A percentile compares a stretch with the other conserved stretches of the same genome.
Conservation (phyloP, 92 coral and sea anemone species). For the Ricordea florida region DNA sequence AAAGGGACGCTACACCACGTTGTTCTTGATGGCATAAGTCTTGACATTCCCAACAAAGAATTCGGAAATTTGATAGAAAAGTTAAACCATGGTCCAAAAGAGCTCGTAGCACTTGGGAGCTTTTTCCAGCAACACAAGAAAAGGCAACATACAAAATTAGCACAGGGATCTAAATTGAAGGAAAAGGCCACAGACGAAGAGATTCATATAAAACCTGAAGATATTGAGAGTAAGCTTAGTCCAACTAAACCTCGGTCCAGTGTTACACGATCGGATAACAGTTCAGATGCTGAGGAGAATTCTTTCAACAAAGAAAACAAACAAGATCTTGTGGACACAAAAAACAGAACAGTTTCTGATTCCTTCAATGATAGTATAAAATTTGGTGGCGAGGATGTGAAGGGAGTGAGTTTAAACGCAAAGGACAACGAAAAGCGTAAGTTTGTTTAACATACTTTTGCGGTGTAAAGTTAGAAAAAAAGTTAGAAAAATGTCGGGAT, state of each 20-base stretch:
- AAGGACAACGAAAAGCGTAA: slow-evolving; percentile 25
- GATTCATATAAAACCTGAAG: slow-evolving; percentile 48
- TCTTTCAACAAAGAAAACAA: too few species aligned
- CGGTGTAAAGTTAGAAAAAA: too few species aligned
- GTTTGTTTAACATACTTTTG: too few species aligned
- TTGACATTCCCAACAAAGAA: slow-evolving; percentile 64
- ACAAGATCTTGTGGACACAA: too few species aligned
- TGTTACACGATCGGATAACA: slow-evolving; percentile 6
- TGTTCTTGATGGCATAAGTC: slow-evolving; percentile 65
- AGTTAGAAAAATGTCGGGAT: too few species aligned
- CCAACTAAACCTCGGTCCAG: slow-evolving; percentile 58
- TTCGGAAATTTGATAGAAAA: slow-evolving; percentile 41
- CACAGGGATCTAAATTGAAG: background rate
- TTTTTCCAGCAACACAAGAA: background rate
- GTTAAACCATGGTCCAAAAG: slow-evolving; percentile 36
- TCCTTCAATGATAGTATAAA: too few species aligned
- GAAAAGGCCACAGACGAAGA: background rate
- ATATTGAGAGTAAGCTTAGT: slow-evolving; percentile 38
- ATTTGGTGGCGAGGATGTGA: too few species aligned
- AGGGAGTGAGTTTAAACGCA: background rate
- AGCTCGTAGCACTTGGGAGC: slow-evolving; percentile 8
- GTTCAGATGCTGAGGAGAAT: too few species aligned
- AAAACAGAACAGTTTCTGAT: too few species aligned
- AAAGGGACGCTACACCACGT: slow-evolving; percentile 48
- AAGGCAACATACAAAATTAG: background rate